phyloP scores from a whole-genome alignment of 2,113 vertebrate genomes.

The Andinoacara biseriatus region DNA sequence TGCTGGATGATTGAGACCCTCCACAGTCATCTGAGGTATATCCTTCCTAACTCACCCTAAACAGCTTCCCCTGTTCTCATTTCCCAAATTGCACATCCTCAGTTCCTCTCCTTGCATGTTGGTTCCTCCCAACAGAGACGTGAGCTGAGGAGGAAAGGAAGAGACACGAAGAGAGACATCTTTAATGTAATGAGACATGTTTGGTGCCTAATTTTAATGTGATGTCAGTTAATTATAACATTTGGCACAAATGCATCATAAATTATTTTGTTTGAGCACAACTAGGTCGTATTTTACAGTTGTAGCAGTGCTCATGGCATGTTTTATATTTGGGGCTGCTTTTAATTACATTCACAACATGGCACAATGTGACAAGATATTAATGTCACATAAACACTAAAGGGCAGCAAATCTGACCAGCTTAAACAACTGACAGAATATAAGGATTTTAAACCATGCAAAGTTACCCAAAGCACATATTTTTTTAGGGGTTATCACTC shows the following conservation, averaged over 20 bases:
- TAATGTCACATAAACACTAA: too few relatives aligned
- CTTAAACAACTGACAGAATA: not conserved
- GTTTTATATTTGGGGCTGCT: too few relatives aligned
- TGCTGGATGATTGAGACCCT: too few relatives aligned
- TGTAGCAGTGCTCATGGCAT: too few relatives aligned
- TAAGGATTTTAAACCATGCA: too few relatives aligned
- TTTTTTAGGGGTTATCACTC: too few relatives aligned
- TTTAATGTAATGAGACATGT: not conserved
- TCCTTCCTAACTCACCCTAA: too few relatives aligned
- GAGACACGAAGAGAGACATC: not conserved
- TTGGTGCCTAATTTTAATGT: not conserved
- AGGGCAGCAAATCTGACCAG: not conserved
- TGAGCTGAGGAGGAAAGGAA: not conserved
- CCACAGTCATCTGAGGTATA: too few relatives aligned
- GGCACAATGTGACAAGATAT: not conserved
- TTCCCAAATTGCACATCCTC: not conserved
- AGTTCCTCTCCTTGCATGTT: not conserved
- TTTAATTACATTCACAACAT: not conserved
- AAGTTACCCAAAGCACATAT: too few relatives aligned
- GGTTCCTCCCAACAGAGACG: not conserved
- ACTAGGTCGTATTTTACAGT: not conserved
- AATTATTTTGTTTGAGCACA: not conserved
- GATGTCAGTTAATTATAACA: not conserved
- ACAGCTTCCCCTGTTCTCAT: not conserved
- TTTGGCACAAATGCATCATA: too few relatives aligned